Percentiles rank a stretch among this genome's conserved stretches.
Conservation (phyloP, 2,113 vertebrate genomes). For the Macroglossus sobrinus region DNA sequence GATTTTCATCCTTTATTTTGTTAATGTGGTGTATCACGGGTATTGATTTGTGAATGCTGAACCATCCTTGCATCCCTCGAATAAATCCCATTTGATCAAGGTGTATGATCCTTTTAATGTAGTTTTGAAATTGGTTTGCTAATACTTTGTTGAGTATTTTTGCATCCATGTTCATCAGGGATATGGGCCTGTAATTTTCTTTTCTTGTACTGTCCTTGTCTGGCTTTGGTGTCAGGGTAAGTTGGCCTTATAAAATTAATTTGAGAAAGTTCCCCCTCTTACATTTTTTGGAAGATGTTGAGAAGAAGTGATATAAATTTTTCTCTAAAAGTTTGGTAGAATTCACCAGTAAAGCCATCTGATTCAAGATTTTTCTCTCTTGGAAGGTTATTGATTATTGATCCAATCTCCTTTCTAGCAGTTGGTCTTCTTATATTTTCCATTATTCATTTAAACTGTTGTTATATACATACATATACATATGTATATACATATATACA, state of each 20-base stretch:
- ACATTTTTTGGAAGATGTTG: background rate
- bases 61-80: background rate
- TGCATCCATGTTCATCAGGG: background rate
- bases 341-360: background rate
- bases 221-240: background rate
- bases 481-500: too few species aligned
- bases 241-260: background rate
- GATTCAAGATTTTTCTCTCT: background rate
- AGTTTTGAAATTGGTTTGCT: background rate
- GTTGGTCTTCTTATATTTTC: background rate
- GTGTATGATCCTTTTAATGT: background rate
- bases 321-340: background rate
- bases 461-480: too few species aligned
- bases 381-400: background rate
- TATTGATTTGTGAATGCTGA: background rate
- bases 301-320: background rate
- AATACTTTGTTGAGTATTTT: background rate
- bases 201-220: background rate
- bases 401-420: background rate
- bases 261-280: background rate
- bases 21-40: background rate
- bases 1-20: background rate
- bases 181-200: background rate
- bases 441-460: background rate
- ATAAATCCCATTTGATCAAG: background rate